These are phyloP conservation scores for Rhamnusium bicolor DNA, from an alignment of 2,888 invertebrate species.

Conservation along the genomic window DNA sequence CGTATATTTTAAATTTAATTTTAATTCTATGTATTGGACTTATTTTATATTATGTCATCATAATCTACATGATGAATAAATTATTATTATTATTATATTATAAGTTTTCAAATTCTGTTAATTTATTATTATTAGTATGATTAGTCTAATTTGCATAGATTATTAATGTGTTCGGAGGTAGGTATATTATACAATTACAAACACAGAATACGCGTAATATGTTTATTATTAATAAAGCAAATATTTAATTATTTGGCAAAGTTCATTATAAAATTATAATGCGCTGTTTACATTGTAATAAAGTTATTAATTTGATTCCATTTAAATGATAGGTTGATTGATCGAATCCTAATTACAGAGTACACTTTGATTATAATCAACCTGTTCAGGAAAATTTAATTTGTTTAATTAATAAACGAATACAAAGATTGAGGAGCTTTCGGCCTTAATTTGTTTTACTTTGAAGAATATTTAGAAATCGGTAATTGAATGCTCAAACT, in stretches of 20 bases:
- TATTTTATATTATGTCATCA: too few relatives aligned
- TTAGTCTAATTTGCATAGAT: background rate
- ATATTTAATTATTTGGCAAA: conserved; percentile 2
- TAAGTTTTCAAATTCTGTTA: background rate
- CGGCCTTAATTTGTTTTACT: background rate
- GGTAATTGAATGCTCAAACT: conserved; percentile 6
- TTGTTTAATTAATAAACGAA: conserved; percentile 10
- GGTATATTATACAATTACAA: background rate
- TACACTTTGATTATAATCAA: conserved; percentile 7
- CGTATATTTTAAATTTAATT: too few relatives aligned
- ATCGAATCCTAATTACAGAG: conserved; percentile 6
- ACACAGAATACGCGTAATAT: background rate
- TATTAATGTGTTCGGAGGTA: background rate
- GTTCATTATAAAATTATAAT: background rate
- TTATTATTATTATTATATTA: too few relatives aligned
- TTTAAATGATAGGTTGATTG: background rate
- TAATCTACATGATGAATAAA: too few relatives aligned
- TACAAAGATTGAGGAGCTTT: background rate
- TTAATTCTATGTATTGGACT: too few relatives aligned
- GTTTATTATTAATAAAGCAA: background rate
- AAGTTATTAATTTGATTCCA: conserved; percentile 6
- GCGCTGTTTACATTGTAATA: background rate
- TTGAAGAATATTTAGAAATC: conserved; percentile 6
- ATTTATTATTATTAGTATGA: background rate
- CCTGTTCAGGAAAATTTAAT: conserved; percentile 14